Percentiles rank a stretch among this genome's conserved stretches.
These are phyloP conservation scores for Drosophila eohydei DNA, from an alignment of 2,888 invertebrate species.

Conservation along the genomic window DNA sequence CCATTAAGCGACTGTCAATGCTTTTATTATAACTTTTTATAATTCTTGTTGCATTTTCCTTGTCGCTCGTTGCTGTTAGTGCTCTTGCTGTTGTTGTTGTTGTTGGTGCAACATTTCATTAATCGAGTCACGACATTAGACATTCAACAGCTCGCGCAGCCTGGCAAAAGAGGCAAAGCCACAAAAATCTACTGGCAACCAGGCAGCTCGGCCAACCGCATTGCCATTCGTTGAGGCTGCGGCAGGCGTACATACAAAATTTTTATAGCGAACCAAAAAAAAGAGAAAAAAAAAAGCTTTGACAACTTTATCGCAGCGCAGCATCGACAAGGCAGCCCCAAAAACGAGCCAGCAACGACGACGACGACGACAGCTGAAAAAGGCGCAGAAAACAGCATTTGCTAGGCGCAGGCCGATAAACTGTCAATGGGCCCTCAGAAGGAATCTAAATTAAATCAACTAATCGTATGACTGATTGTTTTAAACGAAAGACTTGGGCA, in stretches of 20 bases:
- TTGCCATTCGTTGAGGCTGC: constrained; percentile 36
- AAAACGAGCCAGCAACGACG: constrained; percentile 22
- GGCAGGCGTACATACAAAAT: constrained; percentile 61
- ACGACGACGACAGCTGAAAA: constrained; percentile 35
- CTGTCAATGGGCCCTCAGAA: constrained; percentile 69
- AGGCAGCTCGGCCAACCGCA: constrained; percentile 25
- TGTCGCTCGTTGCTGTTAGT: constrained; percentile 23
- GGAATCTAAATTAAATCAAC: constrained; percentile 78
- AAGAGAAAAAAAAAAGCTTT: constrained; percentile 62
- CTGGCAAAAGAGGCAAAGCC: constrained; percentile 44
- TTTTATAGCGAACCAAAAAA: constrained; percentile 68
- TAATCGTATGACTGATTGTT: constrained; percentile 72
- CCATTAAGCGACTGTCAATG: constrained; percentile 77
- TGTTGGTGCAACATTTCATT: constrained; percentile 71
- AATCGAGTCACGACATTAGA: constrained; percentile 80
- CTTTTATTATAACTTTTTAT: constrained; percentile 78
- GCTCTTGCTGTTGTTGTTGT: constrained; percentile 29
- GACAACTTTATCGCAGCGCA: constrained; percentile 74
- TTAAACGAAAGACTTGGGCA: constrained; percentile 71
- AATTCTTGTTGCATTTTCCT: constrained; percentile 76
- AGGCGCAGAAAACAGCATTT: constrained; percentile 61
- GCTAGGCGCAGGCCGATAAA: constrained; percentile 65
- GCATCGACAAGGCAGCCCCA: constrained; percentile 71
- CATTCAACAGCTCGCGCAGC: constrained; percentile 69
- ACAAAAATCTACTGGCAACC: constrained; percentile 28